phyloP scores from a whole-genome alignment of 2,888 invertebrate genomes.

The Penaeus monodon region DNA sequence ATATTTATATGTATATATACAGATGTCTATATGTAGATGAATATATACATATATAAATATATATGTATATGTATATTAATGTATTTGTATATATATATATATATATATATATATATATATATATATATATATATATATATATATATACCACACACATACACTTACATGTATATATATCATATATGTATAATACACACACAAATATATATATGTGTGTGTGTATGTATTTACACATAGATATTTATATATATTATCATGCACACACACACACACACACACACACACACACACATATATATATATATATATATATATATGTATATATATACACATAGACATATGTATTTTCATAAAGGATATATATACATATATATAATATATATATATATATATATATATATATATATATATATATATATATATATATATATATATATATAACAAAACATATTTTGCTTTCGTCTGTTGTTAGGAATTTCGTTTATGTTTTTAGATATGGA shows the following conservation, averaged over 20 bases:
- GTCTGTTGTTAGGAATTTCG: neutral
- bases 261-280: conserved; percentile 13
- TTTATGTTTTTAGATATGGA: too few relatives aligned
- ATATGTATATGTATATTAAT: too few relatives aligned
- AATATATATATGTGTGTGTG: conserved; percentile 20
- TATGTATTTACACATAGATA: conserved; percentile 22
- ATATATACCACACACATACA: neutral
- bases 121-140: too few relatives aligned
- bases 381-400: neutral
- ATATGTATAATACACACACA: conserved; percentile 19
- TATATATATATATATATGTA: too few relatives aligned
- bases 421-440: too few relatives aligned
- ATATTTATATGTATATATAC: too few relatives aligned
- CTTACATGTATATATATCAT: neutral
- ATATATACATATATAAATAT: too few relatives aligned
- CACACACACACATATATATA: neutral
- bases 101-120: too few relatives aligned
- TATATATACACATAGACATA: too few relatives aligned
- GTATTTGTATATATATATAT: too few relatives aligned
- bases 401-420: too few relatives aligned
- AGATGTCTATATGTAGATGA: too few relatives aligned
- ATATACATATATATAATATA: neutral
- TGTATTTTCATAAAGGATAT: neutral
- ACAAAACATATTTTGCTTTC: neutral
- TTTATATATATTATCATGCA: neutral